phyloP scores from a whole-genome alignment of 2,113 vertebrate species.

The Scophthalmus maximus region DNA sequence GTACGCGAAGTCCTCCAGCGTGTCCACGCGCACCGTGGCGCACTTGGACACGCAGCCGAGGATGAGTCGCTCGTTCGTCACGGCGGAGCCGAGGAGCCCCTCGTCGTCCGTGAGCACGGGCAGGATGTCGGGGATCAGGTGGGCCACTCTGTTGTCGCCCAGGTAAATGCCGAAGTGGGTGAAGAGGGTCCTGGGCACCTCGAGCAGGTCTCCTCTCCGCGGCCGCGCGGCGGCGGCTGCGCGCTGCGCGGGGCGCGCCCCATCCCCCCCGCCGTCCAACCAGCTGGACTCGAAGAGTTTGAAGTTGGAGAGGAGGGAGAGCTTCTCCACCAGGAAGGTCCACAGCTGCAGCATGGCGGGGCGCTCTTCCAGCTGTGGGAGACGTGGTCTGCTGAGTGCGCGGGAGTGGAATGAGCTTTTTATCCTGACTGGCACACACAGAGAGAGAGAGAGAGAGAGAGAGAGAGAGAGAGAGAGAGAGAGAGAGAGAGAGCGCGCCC shows the following conservation, averaged over 20 bases:
- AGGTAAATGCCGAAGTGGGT: constrained; percentile 94
- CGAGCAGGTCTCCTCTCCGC: constrained; percentile 89
- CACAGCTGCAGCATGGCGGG: constrained; percentile 83
- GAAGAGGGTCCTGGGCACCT: constrained; percentile 91
- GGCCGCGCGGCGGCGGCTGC: constrained; percentile 68
- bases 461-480: too few relatives aligned
- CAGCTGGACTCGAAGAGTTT: constrained; percentile 74
- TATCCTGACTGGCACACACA: constrained; percentile 56
- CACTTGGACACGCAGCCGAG: constrained; percentile 86
- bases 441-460: too few relatives aligned
- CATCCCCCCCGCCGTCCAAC: constrained; percentile 26
- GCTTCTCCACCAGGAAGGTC: constrained; percentile 87
- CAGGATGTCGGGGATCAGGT: constrained; percentile 95
- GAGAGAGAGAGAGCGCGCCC: too few relatives aligned
- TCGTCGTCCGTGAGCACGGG: constrained; percentile 83
- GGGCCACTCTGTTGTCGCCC: constrained; percentile 91
- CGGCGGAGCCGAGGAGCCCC: constrained; percentile 81
- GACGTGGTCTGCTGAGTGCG: neutral
- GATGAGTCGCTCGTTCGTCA: constrained; percentile 92
- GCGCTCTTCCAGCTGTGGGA: too few relatives aligned
- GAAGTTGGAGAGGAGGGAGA: constrained; percentile 85
- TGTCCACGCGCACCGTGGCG: constrained; percentile 91
- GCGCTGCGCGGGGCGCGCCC: constrained; percentile 9
- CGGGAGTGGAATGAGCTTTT: constrained; percentile 45
- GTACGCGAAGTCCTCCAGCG: constrained; percentile 93